A percentile compares a stretch with the other conserved stretches of the same genome.
Conservation (phyloP, 2,113 vertebrate species). For the Pogona vitticeps region DNA sequence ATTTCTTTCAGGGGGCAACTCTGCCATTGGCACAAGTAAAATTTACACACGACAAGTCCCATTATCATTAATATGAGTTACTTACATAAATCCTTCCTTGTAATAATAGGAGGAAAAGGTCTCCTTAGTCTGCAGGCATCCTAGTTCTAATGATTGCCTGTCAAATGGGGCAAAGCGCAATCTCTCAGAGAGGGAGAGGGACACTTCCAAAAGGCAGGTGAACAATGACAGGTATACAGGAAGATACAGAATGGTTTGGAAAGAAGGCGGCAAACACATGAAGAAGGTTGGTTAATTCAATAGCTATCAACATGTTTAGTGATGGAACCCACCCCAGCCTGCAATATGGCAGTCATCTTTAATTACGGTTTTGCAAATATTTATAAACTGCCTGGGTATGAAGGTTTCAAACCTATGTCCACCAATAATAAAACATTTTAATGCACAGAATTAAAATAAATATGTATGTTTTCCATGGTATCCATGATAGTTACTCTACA, state of each 20-base stretch:
- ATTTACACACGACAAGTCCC: conserved; percentile 70
- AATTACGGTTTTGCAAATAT: not conserved
- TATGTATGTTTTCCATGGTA: not conserved
- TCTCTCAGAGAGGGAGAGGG: conserved; percentile 44
- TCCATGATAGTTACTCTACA: not conserved
- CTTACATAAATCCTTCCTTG: conserved; percentile 61
- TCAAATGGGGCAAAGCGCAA: conserved; percentile 71
- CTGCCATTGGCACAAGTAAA: conserved; percentile 67
- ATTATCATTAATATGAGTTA: conserved; percentile 71
- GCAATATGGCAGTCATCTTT: not conserved
- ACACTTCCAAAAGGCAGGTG: conserved; percentile 50
- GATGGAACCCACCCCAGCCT: not conserved
- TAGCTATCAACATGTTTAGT: too few species aligned
- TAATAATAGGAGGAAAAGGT: conserved; percentile 59
- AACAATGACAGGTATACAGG: conserved; percentile 46
- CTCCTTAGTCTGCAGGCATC: conserved; percentile 57
- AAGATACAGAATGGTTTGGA: conserved; percentile 40
- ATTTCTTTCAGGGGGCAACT: conserved; percentile 67
- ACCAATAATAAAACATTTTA: not conserved
- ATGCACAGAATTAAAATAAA: not conserved
- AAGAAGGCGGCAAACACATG: conserved; percentile 35
- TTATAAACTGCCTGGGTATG: not conserved
- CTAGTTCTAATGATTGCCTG: conserved; percentile 72
- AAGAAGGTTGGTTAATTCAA: conserved; percentile 9
- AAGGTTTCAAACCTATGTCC: not conserved